A percentile compares a stretch with the other conserved stretches of the same genome.
Evolutionary conservation across 2,888 invertebrate genomes (phyloP).

Genomic region (Chrysomela aeneicollis): DNA sequence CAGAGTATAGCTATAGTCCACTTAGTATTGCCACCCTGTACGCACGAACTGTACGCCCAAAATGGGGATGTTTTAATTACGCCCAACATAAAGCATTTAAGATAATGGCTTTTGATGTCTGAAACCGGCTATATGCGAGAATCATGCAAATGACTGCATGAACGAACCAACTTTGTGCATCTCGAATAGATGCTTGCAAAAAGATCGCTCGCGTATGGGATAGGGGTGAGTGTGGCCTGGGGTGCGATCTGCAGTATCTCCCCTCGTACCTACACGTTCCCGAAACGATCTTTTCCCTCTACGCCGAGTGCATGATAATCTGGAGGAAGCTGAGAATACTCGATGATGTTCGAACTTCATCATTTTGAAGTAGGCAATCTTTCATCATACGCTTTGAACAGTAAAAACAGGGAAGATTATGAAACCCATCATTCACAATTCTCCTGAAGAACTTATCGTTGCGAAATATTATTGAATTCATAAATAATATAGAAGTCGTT

Average conservation of each 20-base stretch:
- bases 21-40: not conserved
- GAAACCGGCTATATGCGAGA: constrained; percentile 44
- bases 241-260: constrained; percentile 2
- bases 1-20: too few species aligned
- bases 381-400: too few species aligned
- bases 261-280: not conserved
- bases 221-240: constrained; percentile 11
- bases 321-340: not conserved
- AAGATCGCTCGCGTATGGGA: constrained; percentile 18
- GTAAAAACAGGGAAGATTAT: too few species aligned
- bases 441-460: too few species aligned
- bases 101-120: constrained; percentile 48
- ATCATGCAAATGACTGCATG: constrained; percentile 30
- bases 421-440: too few species aligned
- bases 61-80: constrained; percentile 42
- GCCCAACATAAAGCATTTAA: constrained; percentile 47
- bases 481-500: too few species aligned
- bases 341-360: constrained; percentile 2
- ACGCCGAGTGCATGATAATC: not conserved
- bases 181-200: constrained; percentile 6
- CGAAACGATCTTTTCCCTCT: not conserved
- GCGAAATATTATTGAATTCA: too few species aligned
- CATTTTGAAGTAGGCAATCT: not conserved
- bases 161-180: constrained; percentile 13
- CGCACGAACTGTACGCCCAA: constrained; percentile 16